A percentile compares a stretch with the other conserved stretches of the same genome.
These are phyloP conservation scores for Hoplodrina blanda DNA, from an alignment of 2,888 invertebrate species.

Conservation along the genomic window DNA sequence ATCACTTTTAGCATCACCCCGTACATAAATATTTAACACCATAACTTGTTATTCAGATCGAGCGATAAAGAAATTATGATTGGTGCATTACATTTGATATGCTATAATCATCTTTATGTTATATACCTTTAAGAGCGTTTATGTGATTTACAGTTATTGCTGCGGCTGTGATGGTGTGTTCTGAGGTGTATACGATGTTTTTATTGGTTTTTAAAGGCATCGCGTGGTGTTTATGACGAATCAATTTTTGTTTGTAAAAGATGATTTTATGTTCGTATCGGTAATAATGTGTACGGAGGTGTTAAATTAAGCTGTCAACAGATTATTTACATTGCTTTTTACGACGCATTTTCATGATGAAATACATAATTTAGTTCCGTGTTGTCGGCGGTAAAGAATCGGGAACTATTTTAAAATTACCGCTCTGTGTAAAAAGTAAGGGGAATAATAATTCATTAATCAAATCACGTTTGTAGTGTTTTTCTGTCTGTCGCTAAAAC, in stretches of 20 bases:
- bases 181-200: conserved; percentile 70
- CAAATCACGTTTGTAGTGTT: not conserved
- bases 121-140: conserved; percentile 69
- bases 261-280: conserved; percentile 25
- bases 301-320: conserved; percentile 43
- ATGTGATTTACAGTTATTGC: conserved; percentile 73
- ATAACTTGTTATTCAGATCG: conserved; percentile 74
- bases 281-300: conserved; percentile 23
- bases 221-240: conserved; percentile 57
- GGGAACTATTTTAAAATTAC: not conserved
- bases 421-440: not conserved
- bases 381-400: not conserved
- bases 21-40: conserved; percentile 78
- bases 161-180: conserved; percentile 68
- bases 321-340: conserved; percentile 36
- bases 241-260: conserved; percentile 57
- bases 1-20: conserved; percentile 51
- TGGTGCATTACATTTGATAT: conserved; percentile 74
- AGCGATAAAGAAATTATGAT: conserved; percentile 83
- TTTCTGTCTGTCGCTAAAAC: no score
- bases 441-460: not conserved
- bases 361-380: not conserved
- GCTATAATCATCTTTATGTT: conserved; percentile 74
- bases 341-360: conserved; percentile 6
- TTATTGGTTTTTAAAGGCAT: conserved; percentile 74